These are phyloP conservation scores for Trichogramma pretiosum DNA, from an alignment of 1,140 invertebrate genomes.

Conservation along the genomic window DNA sequence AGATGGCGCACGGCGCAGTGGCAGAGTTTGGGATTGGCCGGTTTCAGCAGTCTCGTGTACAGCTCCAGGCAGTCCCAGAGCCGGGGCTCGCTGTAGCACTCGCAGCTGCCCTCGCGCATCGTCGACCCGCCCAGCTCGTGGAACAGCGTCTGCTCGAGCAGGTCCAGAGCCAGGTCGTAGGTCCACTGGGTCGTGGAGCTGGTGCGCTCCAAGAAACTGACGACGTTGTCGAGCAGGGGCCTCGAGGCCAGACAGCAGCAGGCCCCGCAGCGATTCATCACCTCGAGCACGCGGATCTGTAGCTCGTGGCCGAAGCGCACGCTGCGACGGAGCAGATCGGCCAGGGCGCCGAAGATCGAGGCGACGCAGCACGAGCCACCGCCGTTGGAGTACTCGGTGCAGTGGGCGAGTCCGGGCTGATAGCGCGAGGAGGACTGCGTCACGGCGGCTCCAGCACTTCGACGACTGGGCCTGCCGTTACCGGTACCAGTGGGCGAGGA, in stretches of 20 bases:
- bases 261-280: slow-evolving; percentile 49
- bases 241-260: slow-evolving; percentile 57
- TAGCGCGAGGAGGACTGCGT: no score
- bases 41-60: slow-evolving; percentile 49
- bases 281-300: slow-evolving; percentile 46
- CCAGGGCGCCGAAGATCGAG: slow-evolving; percentile 49
- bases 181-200: slow-evolving; percentile 29
- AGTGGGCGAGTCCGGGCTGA: slow-evolving; percentile 21
- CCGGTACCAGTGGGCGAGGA: slow-evolving; percentile 35
- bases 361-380: slow-evolving; percentile 49
- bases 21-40: slow-evolving; percentile 49
- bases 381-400: not conserved
- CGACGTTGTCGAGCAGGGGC: slow-evolving; percentile 33
- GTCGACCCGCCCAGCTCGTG: slow-evolving; percentile 48
- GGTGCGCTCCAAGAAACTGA: slow-evolving; percentile 35
- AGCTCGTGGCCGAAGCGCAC: slow-evolving; percentile 38
- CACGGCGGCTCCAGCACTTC: slow-evolving; percentile 46
- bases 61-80: slow-evolving; percentile 51
- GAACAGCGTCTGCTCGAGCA: slow-evolving; percentile 53
- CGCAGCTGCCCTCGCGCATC: slow-evolving; percentile 23
- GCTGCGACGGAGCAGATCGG: slow-evolving; percentile 44
- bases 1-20: slow-evolving; percentile 52
- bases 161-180: slow-evolving; percentile 36
- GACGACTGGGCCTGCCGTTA: slow-evolving; percentile 50
- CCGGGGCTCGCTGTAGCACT: slow-evolving; percentile 31